phyloP scores from a whole-genome alignment of 2,888 invertebrate genomes.

The Drosophila subquinaria region DNA sequence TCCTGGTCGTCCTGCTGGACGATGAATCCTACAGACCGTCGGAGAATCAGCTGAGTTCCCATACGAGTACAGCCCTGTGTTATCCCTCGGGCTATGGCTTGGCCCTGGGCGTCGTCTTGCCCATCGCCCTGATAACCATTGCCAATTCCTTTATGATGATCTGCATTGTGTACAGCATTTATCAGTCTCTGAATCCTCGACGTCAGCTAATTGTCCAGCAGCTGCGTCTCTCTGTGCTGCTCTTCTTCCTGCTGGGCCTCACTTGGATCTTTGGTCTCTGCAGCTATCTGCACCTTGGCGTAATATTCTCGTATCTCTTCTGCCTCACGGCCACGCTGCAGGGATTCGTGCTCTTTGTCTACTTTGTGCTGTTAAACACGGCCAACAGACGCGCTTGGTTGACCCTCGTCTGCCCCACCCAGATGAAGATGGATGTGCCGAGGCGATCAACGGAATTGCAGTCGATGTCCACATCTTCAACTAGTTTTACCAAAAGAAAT shows the following conservation, averaged over 20 bases:
- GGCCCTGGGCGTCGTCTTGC: constrained; percentile 86
- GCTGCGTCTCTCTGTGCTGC: constrained; percentile 87
- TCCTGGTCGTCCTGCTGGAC: constrained; percentile 86
- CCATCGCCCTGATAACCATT: constrained; percentile 86
- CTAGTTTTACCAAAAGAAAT: constrained; percentile 13
- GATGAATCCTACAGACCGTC: constrained; percentile 86
- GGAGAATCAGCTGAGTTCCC: constrained; percentile 45
- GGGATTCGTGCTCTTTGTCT: constrained; percentile 88
- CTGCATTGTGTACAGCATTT: constrained; percentile 86
- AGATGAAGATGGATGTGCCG: constrained; percentile 14
- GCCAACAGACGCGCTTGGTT: constrained; percentile 82
- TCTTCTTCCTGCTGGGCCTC: constrained; percentile 88
- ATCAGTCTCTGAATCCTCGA: constrained; percentile 83
- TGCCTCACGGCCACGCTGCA: constrained; percentile 88
- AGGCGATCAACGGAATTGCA: constrained; percentile 23
- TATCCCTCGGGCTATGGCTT: constrained; percentile 87
- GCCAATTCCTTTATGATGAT: constrained; percentile 87
- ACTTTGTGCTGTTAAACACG: constrained; percentile 88
- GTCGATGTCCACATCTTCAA: constrained; percentile 46
- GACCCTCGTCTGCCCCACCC: constrained; percentile 33
- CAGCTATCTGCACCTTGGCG: constrained; percentile 86
- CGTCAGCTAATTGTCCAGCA: constrained; percentile 86
- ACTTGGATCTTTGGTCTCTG: constrained; percentile 88
- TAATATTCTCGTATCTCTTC: constrained; percentile 88
- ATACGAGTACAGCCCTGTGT: constrained; percentile 84